phyloP scores from a whole-genome alignment of 2,113 vertebrate species.

The Axis porcinus region DNA sequence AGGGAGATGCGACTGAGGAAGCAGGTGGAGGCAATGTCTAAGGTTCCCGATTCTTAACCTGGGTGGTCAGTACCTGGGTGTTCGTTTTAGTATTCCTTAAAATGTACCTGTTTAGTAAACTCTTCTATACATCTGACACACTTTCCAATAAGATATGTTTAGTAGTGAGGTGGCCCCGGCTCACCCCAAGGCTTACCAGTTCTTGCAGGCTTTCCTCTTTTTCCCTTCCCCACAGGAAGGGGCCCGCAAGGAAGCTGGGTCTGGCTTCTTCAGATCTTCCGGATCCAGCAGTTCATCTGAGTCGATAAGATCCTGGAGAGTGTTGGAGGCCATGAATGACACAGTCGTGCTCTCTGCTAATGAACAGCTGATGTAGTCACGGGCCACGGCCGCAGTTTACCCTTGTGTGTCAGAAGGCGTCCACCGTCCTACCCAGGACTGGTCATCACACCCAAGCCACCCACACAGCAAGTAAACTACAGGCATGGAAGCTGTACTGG shows the following conservation, averaged over 20 bases:
- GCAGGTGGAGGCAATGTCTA: fast-evolving
- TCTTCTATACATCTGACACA: neutral
- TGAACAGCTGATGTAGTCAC: neutral
- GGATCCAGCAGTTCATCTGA: conserved; percentile 93
- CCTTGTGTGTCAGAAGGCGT: fast-evolving
- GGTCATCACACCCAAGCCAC: fast-evolving
- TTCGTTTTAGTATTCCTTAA: neutral
- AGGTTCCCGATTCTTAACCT: neutral
- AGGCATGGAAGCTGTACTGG: neutral
- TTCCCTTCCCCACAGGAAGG: conserved; percentile 86
- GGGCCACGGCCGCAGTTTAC: fast-evolving
- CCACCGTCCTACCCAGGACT: neutral
- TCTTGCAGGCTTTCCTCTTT: conserved; percentile 96
- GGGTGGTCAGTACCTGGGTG: fast-evolving
- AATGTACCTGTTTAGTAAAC: neutral
- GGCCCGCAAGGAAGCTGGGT: conserved; percentile 87
- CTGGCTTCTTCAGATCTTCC: conserved; percentile 94
- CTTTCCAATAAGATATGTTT: neutral
- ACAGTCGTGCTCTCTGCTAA: neutral
- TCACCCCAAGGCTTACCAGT: conserved; percentile 85
- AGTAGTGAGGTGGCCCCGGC: fast-evolving
- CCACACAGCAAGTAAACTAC: fast-evolving
- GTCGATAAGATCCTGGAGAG: conserved; percentile 90
- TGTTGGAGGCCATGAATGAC: neutral
- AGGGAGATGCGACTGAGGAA: neutral